Evolutionary conservation across 2,888 invertebrate genomes (phyloP).

Genomic region (Anarsia innoxiella): DNA sequence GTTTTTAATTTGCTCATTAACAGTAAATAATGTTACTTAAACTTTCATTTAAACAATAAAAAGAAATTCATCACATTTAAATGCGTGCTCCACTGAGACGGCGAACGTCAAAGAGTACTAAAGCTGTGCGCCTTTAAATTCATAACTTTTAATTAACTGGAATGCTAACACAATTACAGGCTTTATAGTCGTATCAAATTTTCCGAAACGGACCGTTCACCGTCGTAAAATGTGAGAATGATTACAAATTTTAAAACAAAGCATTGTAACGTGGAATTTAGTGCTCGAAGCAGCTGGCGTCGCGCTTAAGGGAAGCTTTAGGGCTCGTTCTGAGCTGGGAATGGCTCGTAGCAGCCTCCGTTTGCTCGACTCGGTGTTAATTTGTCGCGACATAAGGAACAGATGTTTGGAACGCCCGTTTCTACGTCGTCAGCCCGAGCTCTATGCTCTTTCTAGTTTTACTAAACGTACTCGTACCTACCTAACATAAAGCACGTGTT

Average conservation of each 20-base stretch:
- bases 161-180: slow-evolving; percentile 71
- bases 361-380: slow-evolving; percentile 61
- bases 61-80: slow-evolving; percentile 52
- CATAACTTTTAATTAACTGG: slow-evolving; percentile 74
- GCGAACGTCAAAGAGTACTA: slow-evolving; percentile 52
- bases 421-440: slow-evolving; percentile 13
- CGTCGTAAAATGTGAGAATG: slow-evolving; percentile 74
- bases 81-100: slow-evolving; percentile 41
- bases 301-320: slow-evolving; percentile 62
- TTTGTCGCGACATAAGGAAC: slow-evolving; percentile 64
- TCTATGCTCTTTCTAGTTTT: background rate
- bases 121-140: slow-evolving; percentile 66
- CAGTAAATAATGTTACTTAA: slow-evolving; percentile 40
- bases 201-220: slow-evolving; percentile 70
- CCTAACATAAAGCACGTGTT: too few relatives aligned
- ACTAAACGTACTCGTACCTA: too few relatives aligned
- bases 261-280: slow-evolving; percentile 69
- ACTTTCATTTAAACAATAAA: slow-evolving; percentile 43
- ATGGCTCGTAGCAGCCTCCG: slow-evolving; percentile 57
- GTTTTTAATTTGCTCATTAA: slow-evolving; percentile 41
- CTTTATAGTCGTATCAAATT: slow-evolving; percentile 73
- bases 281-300: slow-evolving; percentile 62
- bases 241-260: slow-evolving; percentile 74
- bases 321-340: slow-evolving; percentile 54
- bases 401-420: slow-evolving; percentile 48